Evolutionary conservation across 2,888 invertebrate genomes (phyloP), one percentile per base, ranked within the genome.

Genomic region (Adelognathus sp.): DNA sequence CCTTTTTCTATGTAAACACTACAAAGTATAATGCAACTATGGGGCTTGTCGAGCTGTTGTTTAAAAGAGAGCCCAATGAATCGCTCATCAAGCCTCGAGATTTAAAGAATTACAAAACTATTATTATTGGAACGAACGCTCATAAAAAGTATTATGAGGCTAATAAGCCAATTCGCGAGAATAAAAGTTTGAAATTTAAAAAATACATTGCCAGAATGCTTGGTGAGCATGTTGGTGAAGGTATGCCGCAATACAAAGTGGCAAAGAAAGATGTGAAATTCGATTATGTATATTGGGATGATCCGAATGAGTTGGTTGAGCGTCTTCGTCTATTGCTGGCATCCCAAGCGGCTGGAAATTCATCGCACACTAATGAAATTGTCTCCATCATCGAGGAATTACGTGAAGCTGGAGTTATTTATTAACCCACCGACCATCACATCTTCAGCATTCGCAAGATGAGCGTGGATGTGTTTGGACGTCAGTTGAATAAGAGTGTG

Each of bases 251-350:
- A 31, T 41, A 67, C 21, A 67, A 33, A n/a, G 46, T 54, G 27
- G 41, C 64, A 9, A 33, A 16, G 14, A 54, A 39, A 60, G 6
- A 54, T 29, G 18, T 16, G 4, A 6, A 5, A 18, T 52, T 39
- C 9, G 66, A 52, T 52, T 66, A 72, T 66, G 31, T 79, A 41
- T 69, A 80, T 56, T 81, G 64, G 70, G 64, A 77, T 31, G 56
- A 79, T 79, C 67, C 67, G 0, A 77, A 81, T 44, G 77, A 82
- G 61, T 39, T 82, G 9, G 66, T 77, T 0, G 18, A 74, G 3
- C 36, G 70, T 33, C 36, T 79, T 9, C 67, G 60, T 31, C 27
- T 79, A 33, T 54, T 79, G 4, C 3, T 66, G 1, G 67, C 71
- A 14, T 75, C 66, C 5, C 58, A 71, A 61, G 41, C 70, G 7